These are phyloP conservation scores for Hipposideros larvatus DNA, from an alignment of 2,797 vertebrate genomes.

Conservation along the genomic window DNA sequence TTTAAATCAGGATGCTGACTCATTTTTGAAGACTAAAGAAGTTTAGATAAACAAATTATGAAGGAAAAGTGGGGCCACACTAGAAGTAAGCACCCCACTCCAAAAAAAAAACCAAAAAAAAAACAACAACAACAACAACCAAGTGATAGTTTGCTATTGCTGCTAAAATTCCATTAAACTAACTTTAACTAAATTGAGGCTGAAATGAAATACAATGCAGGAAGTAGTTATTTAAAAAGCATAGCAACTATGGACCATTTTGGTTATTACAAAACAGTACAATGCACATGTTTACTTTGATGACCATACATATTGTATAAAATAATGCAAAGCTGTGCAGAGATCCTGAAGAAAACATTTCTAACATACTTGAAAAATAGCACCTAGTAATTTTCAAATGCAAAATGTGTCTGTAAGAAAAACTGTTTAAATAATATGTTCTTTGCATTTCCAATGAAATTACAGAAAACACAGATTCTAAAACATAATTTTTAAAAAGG, in stretches of 20 bases:
- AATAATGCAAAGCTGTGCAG: neutral
- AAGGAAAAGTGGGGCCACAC: neutral
- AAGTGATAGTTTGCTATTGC: neutral
- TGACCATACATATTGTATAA: neutral
- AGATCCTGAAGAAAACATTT: neutral
- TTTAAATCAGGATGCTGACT: neutral
- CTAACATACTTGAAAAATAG: neutral
- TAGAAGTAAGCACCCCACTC: neutral
- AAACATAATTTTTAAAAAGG: neutral
- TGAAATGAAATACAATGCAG: neutral
- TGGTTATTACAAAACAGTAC: neutral
- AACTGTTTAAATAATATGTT: neutral
- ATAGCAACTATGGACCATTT: neutral
- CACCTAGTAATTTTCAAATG: neutral
- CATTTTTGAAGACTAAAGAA: neutral
- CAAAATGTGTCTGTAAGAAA: neutral
- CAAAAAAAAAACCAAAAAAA: neutral
- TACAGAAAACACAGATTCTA: neutral
- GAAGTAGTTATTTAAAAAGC: neutral
- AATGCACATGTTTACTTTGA: neutral
- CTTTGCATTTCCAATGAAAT: neutral
- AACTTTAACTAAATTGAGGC: neutral
- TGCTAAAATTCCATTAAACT: neutral
- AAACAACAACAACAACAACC: neutral
- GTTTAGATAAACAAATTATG: neutral